A percentile compares a stretch with the other conserved stretches of the same genome.
phyloP scores from a whole-genome alignment of 2,797 vertebrate genomes.

The Helarctos malayanus region DNA sequence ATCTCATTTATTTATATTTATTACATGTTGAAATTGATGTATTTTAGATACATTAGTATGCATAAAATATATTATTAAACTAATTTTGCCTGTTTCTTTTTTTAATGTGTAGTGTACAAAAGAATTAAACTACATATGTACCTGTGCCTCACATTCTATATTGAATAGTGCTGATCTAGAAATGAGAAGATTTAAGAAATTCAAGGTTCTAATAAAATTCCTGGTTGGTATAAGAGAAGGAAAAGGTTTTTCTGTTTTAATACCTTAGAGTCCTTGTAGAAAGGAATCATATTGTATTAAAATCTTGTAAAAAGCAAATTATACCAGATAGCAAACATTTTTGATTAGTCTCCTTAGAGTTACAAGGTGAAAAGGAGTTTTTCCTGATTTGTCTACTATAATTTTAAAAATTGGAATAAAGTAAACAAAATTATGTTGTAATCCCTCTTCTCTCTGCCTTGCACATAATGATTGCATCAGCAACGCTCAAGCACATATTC shows the following conservation, averaged over 20 bases:
- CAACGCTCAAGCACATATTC: neutral
- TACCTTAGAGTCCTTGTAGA: neutral
- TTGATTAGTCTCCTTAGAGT: conserved; percentile 29
- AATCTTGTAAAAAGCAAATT: conserved; percentile 33
- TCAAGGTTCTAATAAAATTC: conserved; percentile 8
- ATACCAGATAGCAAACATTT: conserved; percentile 18
- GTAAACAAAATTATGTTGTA: neutral
- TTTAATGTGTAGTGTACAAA: neutral
- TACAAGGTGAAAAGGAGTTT: neutral
- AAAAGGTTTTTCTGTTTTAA: neutral
- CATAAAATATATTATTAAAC: neutral
- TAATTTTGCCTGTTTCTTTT: neutral
- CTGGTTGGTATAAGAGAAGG: neutral
- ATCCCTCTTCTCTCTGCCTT: neutral
- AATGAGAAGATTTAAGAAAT: neutral
- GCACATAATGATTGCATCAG: neutral
- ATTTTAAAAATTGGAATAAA: conserved; percentile 56
- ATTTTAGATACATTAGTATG: neutral
- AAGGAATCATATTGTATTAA: neutral
- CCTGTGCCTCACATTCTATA: neutral
- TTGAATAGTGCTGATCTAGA: neutral
- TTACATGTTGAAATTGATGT: neutral
- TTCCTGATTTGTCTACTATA: conserved; percentile 9
- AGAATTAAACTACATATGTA: neutral
- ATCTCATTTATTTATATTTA: neutral